phyloP scores from a whole-genome alignment of 2,888 invertebrate species.

The Ditylenchus weischeri region DNA sequence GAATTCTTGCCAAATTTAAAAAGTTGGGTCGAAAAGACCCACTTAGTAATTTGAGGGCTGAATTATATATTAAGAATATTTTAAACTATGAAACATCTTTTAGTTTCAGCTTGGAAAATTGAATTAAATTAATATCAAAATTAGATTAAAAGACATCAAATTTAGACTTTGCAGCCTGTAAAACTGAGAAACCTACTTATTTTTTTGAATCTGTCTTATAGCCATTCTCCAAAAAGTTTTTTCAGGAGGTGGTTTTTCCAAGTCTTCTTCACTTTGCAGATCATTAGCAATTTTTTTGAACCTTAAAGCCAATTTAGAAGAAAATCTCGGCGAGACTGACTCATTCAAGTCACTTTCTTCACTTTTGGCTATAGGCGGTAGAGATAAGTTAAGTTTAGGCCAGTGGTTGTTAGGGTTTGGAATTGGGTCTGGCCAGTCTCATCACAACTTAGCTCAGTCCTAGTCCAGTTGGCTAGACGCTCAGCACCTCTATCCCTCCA shows the following conservation, averaged over 20 bases:
- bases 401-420: not conserved
- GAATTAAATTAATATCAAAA: not conserved
- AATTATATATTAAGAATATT: too few species aligned
- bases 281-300: slow-evolving; percentile 4
- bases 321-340: not conserved
- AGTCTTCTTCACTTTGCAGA: slow-evolving; percentile 8
- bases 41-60: too few species aligned
- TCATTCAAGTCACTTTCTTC: too few species aligned
- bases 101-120: too few species aligned
- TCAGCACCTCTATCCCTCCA: slow-evolving; percentile 34
- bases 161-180: not conserved
- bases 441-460: slow-evolving; percentile 33
- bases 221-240: slow-evolving; percentile 40
- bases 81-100: too few species aligned
- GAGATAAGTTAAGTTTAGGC: not conserved
- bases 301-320: not conserved
- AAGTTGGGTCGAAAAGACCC: too few species aligned
- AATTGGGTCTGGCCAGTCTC: slow-evolving; percentile 13
- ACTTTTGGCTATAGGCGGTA: not conserved
- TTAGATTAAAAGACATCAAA: not conserved
- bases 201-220: slow-evolving; percentile 52
- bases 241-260: slow-evolving; percentile 13
- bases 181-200: slow-evolving; percentile 40
- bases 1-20: too few species aligned
- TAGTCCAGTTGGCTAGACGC: slow-evolving; percentile 35